Percentiles rank a stretch among this genome's conserved stretches.
Conservation (phyloP, 1,140 invertebrate genomes). For the Ostrea denselamellosa region DNA sequence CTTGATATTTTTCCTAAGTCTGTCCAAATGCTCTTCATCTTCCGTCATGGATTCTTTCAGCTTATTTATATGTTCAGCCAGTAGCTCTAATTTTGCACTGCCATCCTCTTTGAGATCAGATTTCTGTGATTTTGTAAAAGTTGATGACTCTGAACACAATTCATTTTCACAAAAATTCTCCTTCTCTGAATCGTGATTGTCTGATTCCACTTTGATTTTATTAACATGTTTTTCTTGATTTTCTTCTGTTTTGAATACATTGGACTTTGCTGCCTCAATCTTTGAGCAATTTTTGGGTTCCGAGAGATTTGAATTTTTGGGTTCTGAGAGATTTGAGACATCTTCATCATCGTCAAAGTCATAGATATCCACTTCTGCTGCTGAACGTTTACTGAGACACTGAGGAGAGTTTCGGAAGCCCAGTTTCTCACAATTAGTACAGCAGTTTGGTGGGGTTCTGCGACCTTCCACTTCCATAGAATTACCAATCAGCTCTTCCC, state of each 20-base stretch:
- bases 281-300: conserved; percentile 21
- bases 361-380: conserved; percentile 4
- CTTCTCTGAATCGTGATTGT: conserved; percentile 31
- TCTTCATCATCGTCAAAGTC: conserved; percentile 34
- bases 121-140: conserved; percentile 25
- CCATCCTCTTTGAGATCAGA: background rate
- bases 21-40: conserved; percentile 58
- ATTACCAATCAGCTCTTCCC: conserved; percentile 1
- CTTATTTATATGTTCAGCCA: conserved; percentile 56
- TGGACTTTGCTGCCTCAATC: conserved; percentile 43
- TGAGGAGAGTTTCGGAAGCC: conserved; percentile 56
- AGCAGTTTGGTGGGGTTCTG: conserved; percentile 46
- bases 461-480: background rate
- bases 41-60: conserved; percentile 52
- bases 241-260: conserved; percentile 48
- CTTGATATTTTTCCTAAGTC: conserved; percentile 63
- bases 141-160: background rate
- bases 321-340: background rate
- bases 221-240: conserved; percentile 41
- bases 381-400: conserved; percentile 34
- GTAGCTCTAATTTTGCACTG: conserved; percentile 43
- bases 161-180: conserved; percentile 42
- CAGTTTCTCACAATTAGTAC: conserved; percentile 55
- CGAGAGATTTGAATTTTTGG: conserved; percentile 25
- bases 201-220: conserved; percentile 25